phyloP scores from a whole-genome alignment of 2,888 invertebrate genomes.

The Eupithecia inturbata region DNA sequence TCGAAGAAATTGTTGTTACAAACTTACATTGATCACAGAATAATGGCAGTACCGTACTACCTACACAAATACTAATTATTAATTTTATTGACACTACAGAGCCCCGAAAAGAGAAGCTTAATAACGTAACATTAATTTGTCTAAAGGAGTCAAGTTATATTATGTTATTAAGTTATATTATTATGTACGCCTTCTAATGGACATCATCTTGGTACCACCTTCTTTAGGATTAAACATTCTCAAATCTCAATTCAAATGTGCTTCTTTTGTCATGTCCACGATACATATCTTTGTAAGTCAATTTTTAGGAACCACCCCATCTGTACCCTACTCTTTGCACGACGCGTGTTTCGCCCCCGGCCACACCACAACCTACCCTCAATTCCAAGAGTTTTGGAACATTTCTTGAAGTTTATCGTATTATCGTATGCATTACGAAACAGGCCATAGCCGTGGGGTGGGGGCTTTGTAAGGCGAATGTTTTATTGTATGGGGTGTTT shows the following conservation, averaged over 20 bases:
- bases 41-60: not conserved
- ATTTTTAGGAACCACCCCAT: not conserved
- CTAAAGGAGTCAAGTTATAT: too few species aligned
- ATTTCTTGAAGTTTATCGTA: conserved; percentile 12
- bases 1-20: not conserved
- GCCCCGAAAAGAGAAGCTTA: not conserved
- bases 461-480: not conserved
- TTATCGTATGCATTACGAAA: conserved; percentile 20
- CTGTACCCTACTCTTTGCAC: conserved; percentile 1
- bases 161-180: too few species aligned
- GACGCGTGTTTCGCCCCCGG: conserved; percentile 16
- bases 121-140: too few species aligned
- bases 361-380: conserved; percentile 4
- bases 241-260: too few species aligned
- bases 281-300: not conserved
- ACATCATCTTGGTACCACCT: too few species aligned
- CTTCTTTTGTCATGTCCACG: too few species aligned
- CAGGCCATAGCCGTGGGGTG: not conserved
- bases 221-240: too few species aligned
- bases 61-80: not conserved
- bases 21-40: not conserved
- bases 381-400: conserved; percentile 22
- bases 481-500: not conserved
- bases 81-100: not conserved
- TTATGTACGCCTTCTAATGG: too few species aligned